phyloP scores from a whole-genome alignment of 2,113 vertebrate genomes.

The Platysternon megacephalum region DNA sequence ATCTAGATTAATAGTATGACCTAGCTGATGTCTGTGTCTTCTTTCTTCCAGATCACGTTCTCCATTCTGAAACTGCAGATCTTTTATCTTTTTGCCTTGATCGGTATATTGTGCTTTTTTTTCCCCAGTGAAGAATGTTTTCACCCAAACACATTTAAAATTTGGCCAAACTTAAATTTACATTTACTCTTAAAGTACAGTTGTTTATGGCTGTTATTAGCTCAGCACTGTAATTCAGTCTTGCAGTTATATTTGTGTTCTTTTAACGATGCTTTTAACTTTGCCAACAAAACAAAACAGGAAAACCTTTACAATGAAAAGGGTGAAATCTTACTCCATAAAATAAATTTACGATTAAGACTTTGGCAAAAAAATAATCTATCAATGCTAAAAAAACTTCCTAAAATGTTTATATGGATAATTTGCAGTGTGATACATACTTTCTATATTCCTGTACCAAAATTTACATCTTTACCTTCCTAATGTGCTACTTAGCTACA shows the following conservation, averaged over 20 bases:
- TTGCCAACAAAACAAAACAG: not conserved
- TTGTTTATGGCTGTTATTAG: slow-evolving; percentile 6
- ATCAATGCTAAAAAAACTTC: not conserved
- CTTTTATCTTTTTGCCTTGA: not conserved
- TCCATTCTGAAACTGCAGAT: not conserved
- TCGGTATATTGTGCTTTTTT: not conserved
- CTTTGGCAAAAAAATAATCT: not conserved
- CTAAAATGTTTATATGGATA: not conserved
- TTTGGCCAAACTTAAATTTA: slow-evolving; percentile 32
- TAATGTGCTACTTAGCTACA: not conserved
- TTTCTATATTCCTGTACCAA: not conserved
- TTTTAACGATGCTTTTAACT: slow-evolving; percentile 35
- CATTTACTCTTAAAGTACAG: slow-evolving; percentile 21
- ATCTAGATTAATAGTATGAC: slow-evolving; percentile 64
- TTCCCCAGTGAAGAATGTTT: not conserved
- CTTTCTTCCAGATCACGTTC: not conserved
- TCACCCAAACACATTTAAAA: slow-evolving; percentile 4
- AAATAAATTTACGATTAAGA: not conserved
- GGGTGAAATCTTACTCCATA: not conserved
- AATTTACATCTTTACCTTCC: not conserved
- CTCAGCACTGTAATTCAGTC: not conserved
- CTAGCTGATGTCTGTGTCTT: slow-evolving; percentile 8
- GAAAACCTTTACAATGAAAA: not conserved
- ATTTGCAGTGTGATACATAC: not conserved
- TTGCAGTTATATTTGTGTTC: slow-evolving; percentile 15